phyloP scores from a whole-genome alignment of 2,888 invertebrate genomes.

The Microctonus brassicae region DNA sequence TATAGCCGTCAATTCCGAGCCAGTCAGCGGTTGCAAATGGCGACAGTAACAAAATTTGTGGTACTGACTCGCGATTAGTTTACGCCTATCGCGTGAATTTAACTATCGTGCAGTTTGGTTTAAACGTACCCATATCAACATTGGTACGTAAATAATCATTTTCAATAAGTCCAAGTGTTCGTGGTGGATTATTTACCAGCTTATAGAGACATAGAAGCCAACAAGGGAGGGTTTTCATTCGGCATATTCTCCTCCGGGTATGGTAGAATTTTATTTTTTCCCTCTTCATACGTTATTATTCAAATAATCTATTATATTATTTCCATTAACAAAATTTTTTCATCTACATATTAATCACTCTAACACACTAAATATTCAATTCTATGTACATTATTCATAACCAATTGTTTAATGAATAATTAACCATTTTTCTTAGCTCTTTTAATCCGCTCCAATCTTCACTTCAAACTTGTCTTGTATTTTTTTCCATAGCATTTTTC shows the following conservation, averaged over 20 bases:
- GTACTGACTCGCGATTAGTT: slow-evolving; percentile 63
- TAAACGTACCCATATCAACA: not conserved
- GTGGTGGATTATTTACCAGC: not conserved
- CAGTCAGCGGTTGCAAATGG: slow-evolving; percentile 68
- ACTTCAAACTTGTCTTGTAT: not conserved
- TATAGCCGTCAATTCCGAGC: slow-evolving; percentile 48
- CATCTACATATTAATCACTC: not conserved
- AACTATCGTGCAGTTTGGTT: slow-evolving; percentile 55
- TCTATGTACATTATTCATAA: not conserved
- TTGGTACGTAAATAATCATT: slow-evolving; percentile 52
- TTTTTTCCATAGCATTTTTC: not conserved
- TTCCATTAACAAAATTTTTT: no score
- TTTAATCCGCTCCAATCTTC: not conserved
- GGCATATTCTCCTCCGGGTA: slow-evolving; percentile 35
- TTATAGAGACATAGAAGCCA: slow-evolving; percentile 11
- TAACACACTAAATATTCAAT: not conserved
- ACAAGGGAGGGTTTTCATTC: slow-evolving; percentile 31
- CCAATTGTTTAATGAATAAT: not conserved
- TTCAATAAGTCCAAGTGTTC: not conserved
- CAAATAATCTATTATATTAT: not conserved
- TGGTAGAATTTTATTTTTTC: slow-evolving; percentile 22
- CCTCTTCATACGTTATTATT: not conserved
- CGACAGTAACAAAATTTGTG: slow-evolving; percentile 65
- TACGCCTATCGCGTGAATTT: slow-evolving; percentile 56
- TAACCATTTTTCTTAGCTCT: not conserved